phyloP scores from a whole-genome alignment of 2,113 vertebrate genomes.

The Okapia johnstoni region DNA sequence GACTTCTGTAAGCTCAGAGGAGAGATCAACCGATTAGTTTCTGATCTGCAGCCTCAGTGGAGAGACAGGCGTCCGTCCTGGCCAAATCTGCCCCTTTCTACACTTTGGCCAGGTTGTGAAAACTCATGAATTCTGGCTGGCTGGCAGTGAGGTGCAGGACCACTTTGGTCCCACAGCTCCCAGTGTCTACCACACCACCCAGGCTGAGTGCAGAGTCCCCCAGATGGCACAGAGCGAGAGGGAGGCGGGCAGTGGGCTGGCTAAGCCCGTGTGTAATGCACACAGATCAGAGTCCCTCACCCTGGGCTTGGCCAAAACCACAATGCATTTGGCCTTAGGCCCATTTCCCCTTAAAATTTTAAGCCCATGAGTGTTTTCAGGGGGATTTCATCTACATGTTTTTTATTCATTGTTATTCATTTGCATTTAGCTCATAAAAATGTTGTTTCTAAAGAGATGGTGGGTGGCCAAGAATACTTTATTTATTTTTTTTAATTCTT shows the following conservation, averaged over 20 bases:
- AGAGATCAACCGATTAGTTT: not conserved
- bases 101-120: not conserved
- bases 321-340: not conserved
- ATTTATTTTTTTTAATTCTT: not conserved
- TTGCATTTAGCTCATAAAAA: slow-evolving; percentile 51
- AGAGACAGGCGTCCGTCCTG: not conserved
- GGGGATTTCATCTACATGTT: slow-evolving; percentile 31
- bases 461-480: not conserved
- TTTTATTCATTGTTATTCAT: slow-evolving; percentile 2
- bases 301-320: not conserved
- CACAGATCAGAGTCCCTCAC: not conserved
- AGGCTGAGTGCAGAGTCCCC: not conserved
- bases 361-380: slow-evolving; percentile 9
- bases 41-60: not conserved
- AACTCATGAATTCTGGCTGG: not conserved
- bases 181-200: accelerated
- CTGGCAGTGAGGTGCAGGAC: not conserved
- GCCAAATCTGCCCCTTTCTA: not conserved
- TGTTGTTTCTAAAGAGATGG: slow-evolving; percentile 12
- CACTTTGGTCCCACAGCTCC: not conserved
- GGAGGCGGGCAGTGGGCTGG: not conserved
- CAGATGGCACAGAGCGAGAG: accelerated
- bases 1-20: not conserved
- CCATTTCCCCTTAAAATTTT: not conserved
- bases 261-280: not conserved